phyloP scores from a whole-genome alignment of 2,113 vertebrate species.

The Synchiropus splendidus region DNA sequence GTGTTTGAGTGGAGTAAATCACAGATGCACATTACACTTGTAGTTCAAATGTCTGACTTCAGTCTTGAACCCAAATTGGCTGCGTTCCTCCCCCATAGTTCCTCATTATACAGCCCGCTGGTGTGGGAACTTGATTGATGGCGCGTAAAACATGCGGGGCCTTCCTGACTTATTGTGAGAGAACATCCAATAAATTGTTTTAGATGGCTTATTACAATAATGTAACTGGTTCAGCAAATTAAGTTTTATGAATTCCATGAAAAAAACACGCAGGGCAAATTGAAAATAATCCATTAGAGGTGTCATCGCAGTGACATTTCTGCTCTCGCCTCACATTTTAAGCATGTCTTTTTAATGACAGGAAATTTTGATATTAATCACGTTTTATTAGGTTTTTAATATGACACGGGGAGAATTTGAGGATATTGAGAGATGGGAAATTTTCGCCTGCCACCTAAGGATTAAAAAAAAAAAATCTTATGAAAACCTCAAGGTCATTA shows the following conservation, averaged over 20 bases:
- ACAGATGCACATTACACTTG: too few relatives aligned
- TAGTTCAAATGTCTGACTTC: conserved; percentile 6
- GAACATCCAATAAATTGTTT: conserved; percentile 71
- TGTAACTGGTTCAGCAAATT: conserved; percentile 58
- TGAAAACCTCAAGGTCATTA: too few relatives aligned
- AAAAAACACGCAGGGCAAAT: conserved; percentile 40
- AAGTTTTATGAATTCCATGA: conserved; percentile 62
- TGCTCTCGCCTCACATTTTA: conserved; percentile 33
- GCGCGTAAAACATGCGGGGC: conserved; percentile 65
- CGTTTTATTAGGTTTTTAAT: conserved; percentile 53
- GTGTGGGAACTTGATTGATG: conserved; percentile 63
- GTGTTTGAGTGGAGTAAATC: too few relatives aligned
- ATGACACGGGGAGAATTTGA: conserved; percentile 37
- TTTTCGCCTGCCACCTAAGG: too few relatives aligned
- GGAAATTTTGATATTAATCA: conserved; percentile 55
- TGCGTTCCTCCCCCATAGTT: conserved; percentile 41
- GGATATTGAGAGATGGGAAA: conserved; percentile 8
- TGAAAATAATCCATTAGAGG: conserved; percentile 56
- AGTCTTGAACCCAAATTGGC: conserved; percentile 24
- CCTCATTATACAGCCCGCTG: conserved; percentile 47
- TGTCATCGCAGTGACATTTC: conserved; percentile 45
- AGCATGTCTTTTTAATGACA: conserved; percentile 48
- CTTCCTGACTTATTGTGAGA: conserved; percentile 61
- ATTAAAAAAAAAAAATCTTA: too few relatives aligned
- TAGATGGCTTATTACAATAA: conserved; percentile 71